A percentile compares a stretch with the other conserved stretches of the same genome.
These are phyloP conservation scores for Endomychus coccineus DNA, from an alignment of 2,888 invertebrate genomes.

Conservation along the genomic window DNA sequence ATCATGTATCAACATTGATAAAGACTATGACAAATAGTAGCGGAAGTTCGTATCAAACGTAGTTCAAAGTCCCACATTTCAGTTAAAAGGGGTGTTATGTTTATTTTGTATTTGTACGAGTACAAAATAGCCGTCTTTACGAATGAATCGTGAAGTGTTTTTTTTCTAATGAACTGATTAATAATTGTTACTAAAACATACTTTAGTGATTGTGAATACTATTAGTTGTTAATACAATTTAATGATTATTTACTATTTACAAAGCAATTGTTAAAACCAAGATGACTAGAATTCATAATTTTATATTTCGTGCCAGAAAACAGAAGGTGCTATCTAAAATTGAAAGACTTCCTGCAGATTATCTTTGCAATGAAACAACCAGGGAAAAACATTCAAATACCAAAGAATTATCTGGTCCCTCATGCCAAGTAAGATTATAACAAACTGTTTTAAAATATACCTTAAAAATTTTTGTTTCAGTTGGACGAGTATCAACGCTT, in stretches of 20 bases:
- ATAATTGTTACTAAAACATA: too few relatives aligned
- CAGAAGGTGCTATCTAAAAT: constrained; percentile 31
- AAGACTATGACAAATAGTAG: too few relatives aligned
- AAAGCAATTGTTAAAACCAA: constrained; percentile 8
- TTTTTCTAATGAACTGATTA: too few relatives aligned
- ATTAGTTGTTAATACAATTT: not conserved
- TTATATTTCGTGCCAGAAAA: constrained; percentile 34
- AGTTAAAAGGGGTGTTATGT: too few relatives aligned
- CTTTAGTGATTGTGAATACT: too few relatives aligned
- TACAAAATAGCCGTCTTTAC: too few relatives aligned
- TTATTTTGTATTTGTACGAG: too few relatives aligned
- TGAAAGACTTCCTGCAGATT: constrained; percentile 51
- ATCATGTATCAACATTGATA: too few relatives aligned
- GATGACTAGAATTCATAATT: constrained; percentile 36
- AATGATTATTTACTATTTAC: not conserved
- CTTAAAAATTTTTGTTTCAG: constrained; percentile 22
- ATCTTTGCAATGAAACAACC: constrained; percentile 51
- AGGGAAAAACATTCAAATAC: constrained; percentile 41
- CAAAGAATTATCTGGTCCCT: constrained; percentile 46
- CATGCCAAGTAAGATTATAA: not conserved
- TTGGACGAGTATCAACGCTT: constrained; percentile 33
- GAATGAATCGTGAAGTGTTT: too few relatives aligned
- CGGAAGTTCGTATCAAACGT: too few relatives aligned
- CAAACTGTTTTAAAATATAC: constrained; percentile 11
- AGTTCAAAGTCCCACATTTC: too few relatives aligned